Base-by-base conservation (phyloP, 1,140 invertebrate species). In the Calephelis nemesis region DNA sequence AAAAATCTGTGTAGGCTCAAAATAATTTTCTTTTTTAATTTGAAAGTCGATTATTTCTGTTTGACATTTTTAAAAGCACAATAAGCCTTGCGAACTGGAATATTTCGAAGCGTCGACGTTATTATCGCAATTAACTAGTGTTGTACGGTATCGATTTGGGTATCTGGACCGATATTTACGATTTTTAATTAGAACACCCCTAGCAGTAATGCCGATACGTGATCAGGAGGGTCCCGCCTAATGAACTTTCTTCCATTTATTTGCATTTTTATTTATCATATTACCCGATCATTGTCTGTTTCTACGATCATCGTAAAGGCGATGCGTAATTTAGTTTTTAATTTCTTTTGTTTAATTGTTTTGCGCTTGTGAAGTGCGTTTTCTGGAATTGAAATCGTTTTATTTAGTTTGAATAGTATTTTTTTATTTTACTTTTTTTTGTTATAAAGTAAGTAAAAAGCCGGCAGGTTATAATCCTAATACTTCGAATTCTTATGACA, bases 131-230 rank as follows among this genome's bases (percentile, higher is more conserved):
- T 13, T 47, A 63, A 73, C 70, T 76, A 78, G 76, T 73, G 71
- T 73, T 75, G 74, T 70, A 67, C 69, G 52, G 67, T 73, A 63
- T 73, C 64, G 64, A 70, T 70, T 62, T 66, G 69, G 60, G 52
- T 54, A 54, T 54, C 52, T 54, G 52, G 66, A 70, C 68, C 77
- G 74, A 79, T 79, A 79, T 82, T 82, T 82, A 82, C 78, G 75
- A 71, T 79, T 83, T 83, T 83, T 83, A 83, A 83, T 83, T 83
- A 83, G 79, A 80, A 75, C 74, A 70, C 72, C 69, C 63, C 65
- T 54, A 66, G 48, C 72, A 72, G 70, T 77, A 75, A 77, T 72
- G 69, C 73, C 73, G 72, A 73, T 72, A 80, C 78, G 78, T 80
- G 80, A 79, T 71, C 72, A 62, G 75, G 70, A 67, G 73, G 47